A percentile compares a stretch with the other conserved stretches of the same genome.
Evolutionary conservation across 2,888 invertebrate species (phyloP).

Genomic region (Brachyptera risi): DNA sequence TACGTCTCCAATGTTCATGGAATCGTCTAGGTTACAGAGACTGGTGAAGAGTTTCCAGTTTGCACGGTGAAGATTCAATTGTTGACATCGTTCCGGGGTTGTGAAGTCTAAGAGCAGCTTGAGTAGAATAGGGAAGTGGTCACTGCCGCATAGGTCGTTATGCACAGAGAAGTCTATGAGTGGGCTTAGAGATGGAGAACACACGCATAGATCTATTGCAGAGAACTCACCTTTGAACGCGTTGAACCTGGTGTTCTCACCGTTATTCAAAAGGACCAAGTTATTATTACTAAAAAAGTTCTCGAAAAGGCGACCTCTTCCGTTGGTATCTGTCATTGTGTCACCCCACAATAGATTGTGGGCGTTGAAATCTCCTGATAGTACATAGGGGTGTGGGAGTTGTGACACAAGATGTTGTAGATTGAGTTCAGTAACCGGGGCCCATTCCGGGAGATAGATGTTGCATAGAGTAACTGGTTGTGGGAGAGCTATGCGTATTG

Average conservation of each 20-base stretch:
- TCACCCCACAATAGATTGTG: too few species aligned
- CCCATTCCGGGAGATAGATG: too few species aligned
- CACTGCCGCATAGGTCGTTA: not conserved
- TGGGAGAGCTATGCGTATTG: not conserved
- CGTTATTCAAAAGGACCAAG: too few species aligned
- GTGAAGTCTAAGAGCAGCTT: not conserved
- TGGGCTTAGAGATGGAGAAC: constrained; percentile 1
- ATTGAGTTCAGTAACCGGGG: too few species aligned
- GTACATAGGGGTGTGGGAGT: too few species aligned
- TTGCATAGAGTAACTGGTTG: not conserved
- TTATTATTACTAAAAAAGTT: too few species aligned
- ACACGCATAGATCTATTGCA: too few species aligned
- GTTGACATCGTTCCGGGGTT: not conserved
- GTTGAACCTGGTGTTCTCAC: not conserved
- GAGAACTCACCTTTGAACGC: not conserved
- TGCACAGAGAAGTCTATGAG: constrained; percentile 1
- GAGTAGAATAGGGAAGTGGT: not conserved
- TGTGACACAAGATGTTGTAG: too few species aligned
- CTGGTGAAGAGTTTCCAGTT: not conserved
- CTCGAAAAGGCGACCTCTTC: too few species aligned
- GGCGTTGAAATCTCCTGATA: too few species aligned
- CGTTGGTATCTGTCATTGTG: too few species aligned
- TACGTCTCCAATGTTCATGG: not conserved
- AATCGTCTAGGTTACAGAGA: not conserved
- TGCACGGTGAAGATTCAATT: not conserved